Percentiles rank a stretch among this genome's conserved stretches.
Evolutionary conservation across 2,888 invertebrate genomes (phyloP).

Genomic region (Tridacna crocea): DNA sequence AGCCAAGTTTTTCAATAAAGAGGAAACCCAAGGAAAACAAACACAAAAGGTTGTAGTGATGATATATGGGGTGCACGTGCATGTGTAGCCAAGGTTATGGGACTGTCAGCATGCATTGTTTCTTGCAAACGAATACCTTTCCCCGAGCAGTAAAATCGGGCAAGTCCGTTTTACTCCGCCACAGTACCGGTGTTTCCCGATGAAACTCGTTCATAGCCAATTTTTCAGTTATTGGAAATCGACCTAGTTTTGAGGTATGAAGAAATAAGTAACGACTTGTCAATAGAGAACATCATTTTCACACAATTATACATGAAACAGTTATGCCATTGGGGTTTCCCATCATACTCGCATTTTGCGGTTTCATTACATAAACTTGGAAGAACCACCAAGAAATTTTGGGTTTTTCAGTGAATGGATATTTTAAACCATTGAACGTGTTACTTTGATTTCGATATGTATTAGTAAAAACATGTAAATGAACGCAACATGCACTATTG

Average conservation of each 20-base stretch:
- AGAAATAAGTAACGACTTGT: no score
- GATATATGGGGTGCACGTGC: not conserved
- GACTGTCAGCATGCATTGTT: not conserved
- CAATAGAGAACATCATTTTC: no score
- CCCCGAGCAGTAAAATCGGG: conserved; percentile 56
- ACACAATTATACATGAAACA: no score
- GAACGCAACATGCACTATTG: no score
- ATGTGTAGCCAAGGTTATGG: not conserved
- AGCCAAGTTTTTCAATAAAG: not conserved
- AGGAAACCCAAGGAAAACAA: not conserved
- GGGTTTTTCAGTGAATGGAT: no score
- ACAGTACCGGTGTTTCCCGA: conserved; percentile 46
- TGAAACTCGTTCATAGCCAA: conserved; percentile 55
- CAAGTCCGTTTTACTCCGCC: conserved; percentile 53
- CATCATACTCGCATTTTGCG: no score
- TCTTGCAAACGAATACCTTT: conserved; percentile 43
- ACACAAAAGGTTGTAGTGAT: not conserved
- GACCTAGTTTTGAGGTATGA: not conserved
- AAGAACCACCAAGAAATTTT: no score
- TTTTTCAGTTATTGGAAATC: conserved; percentile 26
- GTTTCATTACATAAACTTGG: no score
- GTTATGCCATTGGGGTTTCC: no score
- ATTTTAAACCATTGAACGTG: no score
- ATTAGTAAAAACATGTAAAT: no score
- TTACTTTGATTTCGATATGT: no score